Evolutionary conservation across 23 tunicate species (phyloP).

Genomic region (Oikopleura dioica): DNA sequence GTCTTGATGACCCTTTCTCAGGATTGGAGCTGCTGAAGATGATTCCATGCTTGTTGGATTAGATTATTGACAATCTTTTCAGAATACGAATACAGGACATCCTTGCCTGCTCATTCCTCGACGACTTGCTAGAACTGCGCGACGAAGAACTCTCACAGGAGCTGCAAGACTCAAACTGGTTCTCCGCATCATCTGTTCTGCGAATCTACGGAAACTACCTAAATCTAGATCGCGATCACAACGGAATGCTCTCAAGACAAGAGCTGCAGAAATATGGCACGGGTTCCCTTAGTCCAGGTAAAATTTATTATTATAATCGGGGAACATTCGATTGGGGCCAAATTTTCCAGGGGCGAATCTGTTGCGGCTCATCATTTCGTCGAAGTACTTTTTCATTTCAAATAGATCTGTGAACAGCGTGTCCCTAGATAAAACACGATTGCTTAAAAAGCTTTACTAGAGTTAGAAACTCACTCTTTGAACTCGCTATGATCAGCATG

Average conservation of each 20-base stretch:
- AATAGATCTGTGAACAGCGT: no score
- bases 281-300: not conserved
- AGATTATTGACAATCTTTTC: not conserved
- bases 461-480: no score
- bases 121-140: slow-evolving; percentile 74
- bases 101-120: slow-evolving; percentile 88
- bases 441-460: no score
- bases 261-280: slow-evolving; percentile 27
- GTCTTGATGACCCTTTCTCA: no score
- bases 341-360: no score
- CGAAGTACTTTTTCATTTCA: not conserved
- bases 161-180: slow-evolving; percentile 92
- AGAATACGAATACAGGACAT: slow-evolving; percentile 72
- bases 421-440: no score
- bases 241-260: slow-evolving; percentile 91
- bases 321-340: no score
- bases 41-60: no score
- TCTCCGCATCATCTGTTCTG: slow-evolving; percentile 97
- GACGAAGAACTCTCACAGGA: slow-evolving; percentile 94
- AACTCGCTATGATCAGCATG: no score
- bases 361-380: not conserved
- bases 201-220: slow-evolving; percentile 89
- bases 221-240: slow-evolving; percentile 80
- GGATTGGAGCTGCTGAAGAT: no score
- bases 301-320: no score